Evolutionary conservation across 2,888 invertebrate species (phyloP).

Genomic region (Schizaphis graminum): DNA sequence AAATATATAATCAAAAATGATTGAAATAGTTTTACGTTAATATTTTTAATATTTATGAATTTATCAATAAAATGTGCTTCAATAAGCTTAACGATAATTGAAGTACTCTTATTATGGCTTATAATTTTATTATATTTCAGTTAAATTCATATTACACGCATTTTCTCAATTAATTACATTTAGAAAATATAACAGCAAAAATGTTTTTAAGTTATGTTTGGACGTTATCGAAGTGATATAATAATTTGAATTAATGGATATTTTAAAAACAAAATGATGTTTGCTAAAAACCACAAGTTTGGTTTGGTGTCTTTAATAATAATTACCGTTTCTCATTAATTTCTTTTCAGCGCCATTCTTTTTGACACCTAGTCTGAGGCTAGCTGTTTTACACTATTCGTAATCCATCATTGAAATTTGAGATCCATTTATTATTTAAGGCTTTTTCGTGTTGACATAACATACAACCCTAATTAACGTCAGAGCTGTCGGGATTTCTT

Average conservation of each 20-base stretch:
- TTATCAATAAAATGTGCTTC: background rate
- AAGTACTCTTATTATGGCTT: background rate
- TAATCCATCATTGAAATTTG: constrained; percentile 63
- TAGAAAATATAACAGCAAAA: background rate
- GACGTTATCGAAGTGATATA: background rate
- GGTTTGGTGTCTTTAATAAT: constrained; percentile 30
- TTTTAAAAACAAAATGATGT: constrained; percentile 27
- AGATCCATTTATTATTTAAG: constrained; percentile 65
- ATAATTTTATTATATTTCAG: background rate
- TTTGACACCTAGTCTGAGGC: constrained; percentile 50
- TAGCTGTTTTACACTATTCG: constrained; percentile 56
- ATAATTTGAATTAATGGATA: constrained; percentile 19
- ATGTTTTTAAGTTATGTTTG: background rate
- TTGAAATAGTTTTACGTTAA: background rate
- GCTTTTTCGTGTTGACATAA: constrained; percentile 65
- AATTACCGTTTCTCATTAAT: constrained; percentile 52
- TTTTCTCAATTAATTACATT: background rate
- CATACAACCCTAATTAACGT: constrained; percentile 66
- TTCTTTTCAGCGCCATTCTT: constrained; percentile 59
- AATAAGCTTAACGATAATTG: background rate
- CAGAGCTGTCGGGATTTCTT: constrained; percentile 57
- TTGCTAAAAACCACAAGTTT: constrained; percentile 3
- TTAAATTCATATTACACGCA: background rate
- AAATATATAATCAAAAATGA: background rate
- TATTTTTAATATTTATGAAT: background rate